Evolutionary conservation across 1,140 invertebrate genomes (phyloP), one percentile per base, ranked within the genome.

Genomic region (Habropoda laboriosa): DNA sequence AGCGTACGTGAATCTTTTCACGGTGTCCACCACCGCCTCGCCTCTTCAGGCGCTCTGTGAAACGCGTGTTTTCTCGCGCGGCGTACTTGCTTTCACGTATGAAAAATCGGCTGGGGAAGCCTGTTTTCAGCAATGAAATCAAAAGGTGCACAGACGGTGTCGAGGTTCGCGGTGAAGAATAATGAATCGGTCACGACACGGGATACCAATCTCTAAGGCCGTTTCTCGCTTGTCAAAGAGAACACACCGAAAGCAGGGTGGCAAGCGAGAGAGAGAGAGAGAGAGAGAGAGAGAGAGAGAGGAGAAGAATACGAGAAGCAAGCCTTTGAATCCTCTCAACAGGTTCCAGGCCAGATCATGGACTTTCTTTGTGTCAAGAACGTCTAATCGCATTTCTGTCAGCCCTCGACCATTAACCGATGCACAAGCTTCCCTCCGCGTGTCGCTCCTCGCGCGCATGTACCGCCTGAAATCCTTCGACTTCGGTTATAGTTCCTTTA

Each of bases 341-440:
- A 21, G 49, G 47, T 66, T 72, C 32, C 51, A 75, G n/a, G 47
- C 16, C 57, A 74, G 76, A 84, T 86, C 64, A 71, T 71, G 49
- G 57, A 61, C 70, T 75, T n/a, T 73, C 74, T 81, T 80, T 77
- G 79, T 74, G 64, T 61, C 73, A 51, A 40, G 47, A 67, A 40
- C 57, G 72, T 72, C 63, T 87, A 87, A 86, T 84, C 83, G 72
- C 75, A 76, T 82, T 84, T 87, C 79, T 64, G 61, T 61, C 61
- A 79, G 35, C 32, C 40, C 57, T 38, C 53, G 71, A 78, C 64
- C 67, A 51, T 72, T 67, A 58, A 57, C 60, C 49, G 61, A 64
- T 21, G 24, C 57, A 38, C 63, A 24, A 5, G 27, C 63, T n/a
- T n/a, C 57, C 57, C 47, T 40, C 40, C 42, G n/a, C n/a, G n/a